phyloP scores from a whole-genome alignment of 1,140 invertebrate species.

The Phocides pigmalion region DNA sequence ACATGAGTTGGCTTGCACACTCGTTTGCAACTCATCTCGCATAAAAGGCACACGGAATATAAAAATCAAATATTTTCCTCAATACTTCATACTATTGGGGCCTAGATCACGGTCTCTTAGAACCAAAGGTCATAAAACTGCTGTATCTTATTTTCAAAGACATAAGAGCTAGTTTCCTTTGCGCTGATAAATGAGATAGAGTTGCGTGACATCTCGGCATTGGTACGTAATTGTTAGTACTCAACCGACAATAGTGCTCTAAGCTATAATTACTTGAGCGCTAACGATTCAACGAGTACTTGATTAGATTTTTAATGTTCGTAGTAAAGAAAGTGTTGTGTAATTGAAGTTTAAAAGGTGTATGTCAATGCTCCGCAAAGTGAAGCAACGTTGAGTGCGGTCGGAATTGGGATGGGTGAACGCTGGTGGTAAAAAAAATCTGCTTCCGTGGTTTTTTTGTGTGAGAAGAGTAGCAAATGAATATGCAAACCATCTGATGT shows the following conservation, averaged over 20 bases:
- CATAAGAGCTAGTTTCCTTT: neutral
- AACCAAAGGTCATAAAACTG: neutral
- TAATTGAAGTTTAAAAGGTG: no score
- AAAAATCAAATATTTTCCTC: neutral
- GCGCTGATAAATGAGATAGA: neutral
- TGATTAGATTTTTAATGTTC: neutral
- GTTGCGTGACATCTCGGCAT: conserved; percentile 7
- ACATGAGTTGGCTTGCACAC: no score
- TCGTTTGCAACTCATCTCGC: no score
- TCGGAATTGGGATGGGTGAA: no score
- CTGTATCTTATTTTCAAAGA: neutral
- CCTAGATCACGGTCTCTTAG: neutral
- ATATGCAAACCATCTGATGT: no score
- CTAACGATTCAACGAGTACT: neutral
- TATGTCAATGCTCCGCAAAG: no score
- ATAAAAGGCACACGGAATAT: neutral
- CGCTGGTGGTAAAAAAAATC: no score
- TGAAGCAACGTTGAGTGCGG: no score
- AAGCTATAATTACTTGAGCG: neutral
- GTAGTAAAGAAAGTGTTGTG: neutral
- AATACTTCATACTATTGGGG: neutral
- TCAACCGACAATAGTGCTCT: neutral
- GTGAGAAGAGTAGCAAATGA: no score
- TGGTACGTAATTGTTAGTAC: neutral
- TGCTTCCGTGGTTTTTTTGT: no score